A percentile compares a stretch with the other conserved stretches of the same genome.
These are phyloP conservation scores for Vireo griseus DNA, from an alignment of 2,797 vertebrate species.

Conservation along the genomic window DNA sequence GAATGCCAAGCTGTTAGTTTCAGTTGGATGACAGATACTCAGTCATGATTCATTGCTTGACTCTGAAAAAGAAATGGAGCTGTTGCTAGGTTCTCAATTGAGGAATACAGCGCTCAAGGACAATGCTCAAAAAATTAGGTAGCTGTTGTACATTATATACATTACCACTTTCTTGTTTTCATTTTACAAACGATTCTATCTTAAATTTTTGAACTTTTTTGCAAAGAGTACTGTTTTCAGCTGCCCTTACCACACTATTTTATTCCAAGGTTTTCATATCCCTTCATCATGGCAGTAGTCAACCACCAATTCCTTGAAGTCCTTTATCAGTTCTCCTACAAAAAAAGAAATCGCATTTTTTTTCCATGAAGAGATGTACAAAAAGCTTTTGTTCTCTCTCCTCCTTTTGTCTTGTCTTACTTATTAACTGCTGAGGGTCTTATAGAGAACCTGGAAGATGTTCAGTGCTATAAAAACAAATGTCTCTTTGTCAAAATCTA, in stretches of 20 bases:
- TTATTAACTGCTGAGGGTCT: neutral
- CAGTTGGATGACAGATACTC: neutral
- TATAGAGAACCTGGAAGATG: neutral
- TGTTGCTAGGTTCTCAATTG: neutral
- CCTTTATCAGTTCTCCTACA: neutral
- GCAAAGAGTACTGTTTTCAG: neutral
- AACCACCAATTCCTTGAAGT: neutral
- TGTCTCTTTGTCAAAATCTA: neutral
- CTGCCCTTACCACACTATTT: neutral
- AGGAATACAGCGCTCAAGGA: neutral
- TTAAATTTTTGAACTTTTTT: neutral
- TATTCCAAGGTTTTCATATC: neutral
- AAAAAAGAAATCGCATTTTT: neutral
- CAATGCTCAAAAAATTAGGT: neutral
- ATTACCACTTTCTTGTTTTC: neutral
- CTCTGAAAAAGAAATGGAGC: neutral
- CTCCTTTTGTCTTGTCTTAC: neutral
- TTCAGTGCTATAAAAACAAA: neutral
- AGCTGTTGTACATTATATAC: neutral
- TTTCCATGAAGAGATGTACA: neutral
- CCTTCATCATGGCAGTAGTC: neutral
- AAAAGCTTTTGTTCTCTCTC: neutral
- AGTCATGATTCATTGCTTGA: neutral
- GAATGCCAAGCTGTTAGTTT: neutral
- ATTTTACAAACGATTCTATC: neutral